A percentile compares a stretch with the other conserved stretches of the same genome.
Evolutionary conservation across 2,797 vertebrate genomes (phyloP).

Genomic region (Myotis daubentonii): DNA sequence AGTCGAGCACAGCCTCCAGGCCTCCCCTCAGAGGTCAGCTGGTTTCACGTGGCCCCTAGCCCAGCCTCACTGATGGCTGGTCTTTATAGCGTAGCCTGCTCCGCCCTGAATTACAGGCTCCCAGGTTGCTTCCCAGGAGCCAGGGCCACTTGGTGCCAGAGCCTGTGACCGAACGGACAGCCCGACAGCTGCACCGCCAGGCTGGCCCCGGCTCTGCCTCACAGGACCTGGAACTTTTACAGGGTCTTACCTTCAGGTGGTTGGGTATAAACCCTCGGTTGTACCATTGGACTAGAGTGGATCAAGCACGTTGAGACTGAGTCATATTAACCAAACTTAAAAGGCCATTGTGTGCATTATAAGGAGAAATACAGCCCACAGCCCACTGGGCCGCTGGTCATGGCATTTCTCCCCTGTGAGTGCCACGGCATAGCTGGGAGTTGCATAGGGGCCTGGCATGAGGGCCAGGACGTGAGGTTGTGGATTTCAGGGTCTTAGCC

Average conservation of each 20-base stretch:
- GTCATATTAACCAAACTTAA: neutral
- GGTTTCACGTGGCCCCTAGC: neutral
- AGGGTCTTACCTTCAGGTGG: neutral
- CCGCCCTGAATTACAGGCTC: neutral
- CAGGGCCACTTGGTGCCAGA: neutral
- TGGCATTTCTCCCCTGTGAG: neutral
- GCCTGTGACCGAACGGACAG: too few relatives aligned
- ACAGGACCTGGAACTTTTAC: neutral
- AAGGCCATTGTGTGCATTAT: neutral
- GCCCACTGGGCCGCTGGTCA: neutral
- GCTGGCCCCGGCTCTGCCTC: neutral
- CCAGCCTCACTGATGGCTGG: neutral
- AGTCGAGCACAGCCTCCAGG: neutral
- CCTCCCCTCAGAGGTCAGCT: neutral
- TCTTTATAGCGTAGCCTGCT: neutral
- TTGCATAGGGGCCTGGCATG: neutral
- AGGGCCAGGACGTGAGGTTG: neutral
- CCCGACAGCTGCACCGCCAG: too few relatives aligned
- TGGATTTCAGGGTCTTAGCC: neutral
- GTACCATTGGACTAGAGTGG: neutral
- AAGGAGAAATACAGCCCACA: neutral
- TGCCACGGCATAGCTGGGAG: neutral
- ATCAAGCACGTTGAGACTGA: neutral
- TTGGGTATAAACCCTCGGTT: neutral
- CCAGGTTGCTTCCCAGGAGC: neutral